These are phyloP conservation scores for Pseudotriccus pelzelni DNA, from an alignment of 2,797 vertebrate species.

Conservation along the genomic window DNA sequence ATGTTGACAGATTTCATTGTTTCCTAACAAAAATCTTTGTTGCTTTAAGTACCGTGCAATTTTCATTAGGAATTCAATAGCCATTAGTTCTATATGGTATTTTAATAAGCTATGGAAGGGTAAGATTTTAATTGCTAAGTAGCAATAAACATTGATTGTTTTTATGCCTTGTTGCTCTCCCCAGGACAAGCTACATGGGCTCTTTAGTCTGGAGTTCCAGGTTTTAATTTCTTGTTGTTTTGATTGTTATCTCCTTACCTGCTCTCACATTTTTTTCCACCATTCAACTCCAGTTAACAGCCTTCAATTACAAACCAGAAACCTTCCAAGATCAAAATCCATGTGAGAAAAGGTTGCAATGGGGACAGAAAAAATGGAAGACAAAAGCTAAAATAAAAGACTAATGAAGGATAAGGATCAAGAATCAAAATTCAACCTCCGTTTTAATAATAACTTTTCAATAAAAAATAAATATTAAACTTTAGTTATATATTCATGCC, in stretches of 20 bases:
- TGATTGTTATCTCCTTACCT: background rate
- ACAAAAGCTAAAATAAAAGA: background rate
- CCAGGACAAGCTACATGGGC: background rate
- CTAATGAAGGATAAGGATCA: background rate
- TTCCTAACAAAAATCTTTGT: background rate
- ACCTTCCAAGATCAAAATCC: background rate
- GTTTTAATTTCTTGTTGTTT: background rate
- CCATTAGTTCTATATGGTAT: conserved; percentile 4
- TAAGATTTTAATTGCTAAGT: conserved; percentile 45
- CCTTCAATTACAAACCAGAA: background rate
- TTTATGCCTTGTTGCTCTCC: background rate
- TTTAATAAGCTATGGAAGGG: conserved; percentile 33
- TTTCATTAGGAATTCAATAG: background rate
- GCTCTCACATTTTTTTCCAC: background rate
- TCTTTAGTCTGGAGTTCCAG: background rate
- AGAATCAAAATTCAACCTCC: background rate
- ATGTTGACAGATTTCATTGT: background rate
- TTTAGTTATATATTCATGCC: background rate
- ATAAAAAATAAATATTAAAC: background rate
- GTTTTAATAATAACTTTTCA: background rate
- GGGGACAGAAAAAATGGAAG: background rate
- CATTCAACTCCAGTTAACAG: background rate
- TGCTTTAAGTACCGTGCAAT: background rate
- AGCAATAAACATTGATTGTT: conserved; percentile 20
- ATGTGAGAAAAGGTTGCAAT: background rate